Base-by-base conservation (phyloP, 2,797 vertebrate genomes). In the Anableps anableps region DNA sequence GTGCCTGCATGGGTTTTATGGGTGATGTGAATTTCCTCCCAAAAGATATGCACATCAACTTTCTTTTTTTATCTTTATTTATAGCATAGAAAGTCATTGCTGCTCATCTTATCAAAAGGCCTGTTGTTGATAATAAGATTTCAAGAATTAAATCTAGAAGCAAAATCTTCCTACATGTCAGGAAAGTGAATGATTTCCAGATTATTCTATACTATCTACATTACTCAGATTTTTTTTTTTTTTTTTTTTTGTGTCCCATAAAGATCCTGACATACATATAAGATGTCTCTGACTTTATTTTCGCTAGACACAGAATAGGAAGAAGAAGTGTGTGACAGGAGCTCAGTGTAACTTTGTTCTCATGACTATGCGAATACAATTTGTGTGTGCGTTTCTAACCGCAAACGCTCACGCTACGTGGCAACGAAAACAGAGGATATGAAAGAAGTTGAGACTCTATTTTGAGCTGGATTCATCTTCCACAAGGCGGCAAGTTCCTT, bases 401-500 rank as follows among this genome's bases (percentile, higher is more conserved):
- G n/a, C 51, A 45, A 41, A 75, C 1, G 7, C 51, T 53, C 38
- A 16, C 76, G 50, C 62, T 41, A 73, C 48, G 53, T 34, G 5
- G 66, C 36, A n/a, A 26, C 16, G 10, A 72, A 74, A 86, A 77
- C 75, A 72, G 29, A 38, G 75, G 83, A 86, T 72, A 71, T 87
- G 81, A 82, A 53, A 77, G 53, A 80, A 76, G 62, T 82, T 55
- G 51, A 86, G 80, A 53, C 74, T 86, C 75, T 88, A 80, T 81
- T 90, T 75, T 80, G 19, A 86, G 77, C 48, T 9, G 45, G 79
- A 86, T 83, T 79, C 78, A 76, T 85, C 82, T 81, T 80, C 74
- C n/a, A 70, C 43, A 75, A 82, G 85, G 66, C 72, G 58, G 73
- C 71, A 21, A 80, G 79, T 78, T 79, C 16, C 74, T 85, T 41